Conservation (phyloP, 2,113 vertebrate species). For the Chrysemys picta region DNA sequence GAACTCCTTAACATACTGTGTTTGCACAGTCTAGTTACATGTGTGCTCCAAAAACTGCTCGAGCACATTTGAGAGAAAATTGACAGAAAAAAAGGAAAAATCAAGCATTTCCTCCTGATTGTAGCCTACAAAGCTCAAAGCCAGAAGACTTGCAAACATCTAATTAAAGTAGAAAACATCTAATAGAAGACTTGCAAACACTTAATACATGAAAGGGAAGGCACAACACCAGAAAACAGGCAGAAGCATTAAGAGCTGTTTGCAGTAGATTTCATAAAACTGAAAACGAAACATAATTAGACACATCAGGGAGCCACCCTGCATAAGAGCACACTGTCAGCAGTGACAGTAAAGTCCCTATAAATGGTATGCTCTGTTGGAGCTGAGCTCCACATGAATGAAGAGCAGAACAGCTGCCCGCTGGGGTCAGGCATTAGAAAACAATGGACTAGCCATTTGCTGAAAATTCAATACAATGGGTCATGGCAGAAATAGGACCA, state of each 20-base stretch:
- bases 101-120: slow-evolving; percentile 35
- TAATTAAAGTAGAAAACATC: slow-evolving; percentile 75
- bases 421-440: slow-evolving; percentile 49
- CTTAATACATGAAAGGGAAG: slow-evolving; percentile 68
- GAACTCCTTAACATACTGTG: not conserved
- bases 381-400: slow-evolving; percentile 37
- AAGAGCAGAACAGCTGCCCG: slow-evolving; percentile 44
- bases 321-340: slow-evolving; percentile 51
- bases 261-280: slow-evolving; percentile 72
- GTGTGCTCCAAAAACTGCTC: slow-evolving; percentile 8
- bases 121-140: slow-evolving; percentile 49
- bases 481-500: not conserved
- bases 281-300: slow-evolving; percentile 73
- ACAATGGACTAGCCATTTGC: slow-evolving; percentile 33
- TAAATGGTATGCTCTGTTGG: slow-evolving; percentile 31
- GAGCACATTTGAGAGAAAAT: slow-evolving; percentile 44
- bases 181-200: slow-evolving; percentile 65
- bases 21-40: not conserved
- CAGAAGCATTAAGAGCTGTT: slow-evolving; percentile 67
- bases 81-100: slow-evolving; percentile 37
- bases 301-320: slow-evolving; percentile 69
- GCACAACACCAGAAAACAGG: slow-evolving; percentile 56
- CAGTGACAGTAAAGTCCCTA: slow-evolving; percentile 56
- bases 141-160: slow-evolving; percentile 57
- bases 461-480: slow-evolving; percentile 7